Base-by-base conservation (phyloP, 2,113 vertebrate species). In the Zapornia atra region DNA sequence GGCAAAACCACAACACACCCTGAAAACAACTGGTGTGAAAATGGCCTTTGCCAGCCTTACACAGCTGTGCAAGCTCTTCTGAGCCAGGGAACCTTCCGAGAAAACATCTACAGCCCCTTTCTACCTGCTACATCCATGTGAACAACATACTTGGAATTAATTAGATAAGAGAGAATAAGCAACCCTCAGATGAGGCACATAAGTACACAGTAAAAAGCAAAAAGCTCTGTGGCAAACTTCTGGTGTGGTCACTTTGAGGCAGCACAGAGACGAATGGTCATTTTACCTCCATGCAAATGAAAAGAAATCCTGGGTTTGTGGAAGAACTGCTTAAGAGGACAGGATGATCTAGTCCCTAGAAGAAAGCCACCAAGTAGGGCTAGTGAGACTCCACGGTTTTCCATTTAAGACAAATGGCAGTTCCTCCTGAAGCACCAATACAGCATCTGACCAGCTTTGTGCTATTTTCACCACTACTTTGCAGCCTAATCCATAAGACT, bases 41-140 rank as follows among this genome's bases (percentile, higher is more conserved):
- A 60, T 13, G 89, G 72, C 40, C 34, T 83, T 61, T 50, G 22
- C 33, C 40, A 78, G 31, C 19, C 42, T 54, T 4, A 2, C 20
- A 21, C 7, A 50, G 36, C 33, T 64, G 8, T 51, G n/a, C 20
- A 31, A 75, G 22, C 40, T 54, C 65, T 66, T 70, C 25, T n/a
- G 42, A 77, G 68, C 59, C 7, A 77, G 15, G 2, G 5, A 75
- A 19, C 7, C 34, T 63, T 86, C 64, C 51, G 7, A 34, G 10
- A 78, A 33, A 56, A 26, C 4, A 59, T 7, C 46, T 51, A 13
- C 38, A 84, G 28, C 24, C 22, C 12, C 40, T 65, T 82, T 46
- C 38, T 75, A 63, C 24, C 11, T 36, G 25, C 12, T 51, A 29
- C 15, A 66, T 4, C 34, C 16, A 9, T 1, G 1, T 0, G 6